Evolutionary conservation across 2,888 invertebrate species (phyloP).

Genomic region (Cheilosia variabilis): DNA sequence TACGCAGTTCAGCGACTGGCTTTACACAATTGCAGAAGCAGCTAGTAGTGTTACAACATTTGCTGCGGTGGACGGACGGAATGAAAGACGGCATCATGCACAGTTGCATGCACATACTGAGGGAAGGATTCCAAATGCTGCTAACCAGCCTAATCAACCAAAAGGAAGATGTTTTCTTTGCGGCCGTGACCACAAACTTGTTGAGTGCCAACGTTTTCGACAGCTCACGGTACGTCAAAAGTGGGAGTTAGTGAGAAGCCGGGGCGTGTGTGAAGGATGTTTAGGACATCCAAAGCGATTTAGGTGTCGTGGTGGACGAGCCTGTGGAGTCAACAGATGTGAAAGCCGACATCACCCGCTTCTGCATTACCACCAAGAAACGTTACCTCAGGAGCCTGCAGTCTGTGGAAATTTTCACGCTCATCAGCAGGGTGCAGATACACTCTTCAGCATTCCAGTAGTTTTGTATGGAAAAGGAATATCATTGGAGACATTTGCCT

Average conservation of each 20-base stretch:
- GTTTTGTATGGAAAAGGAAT: neutral
- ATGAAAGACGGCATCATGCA: neutral
- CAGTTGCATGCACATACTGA: too few species aligned
- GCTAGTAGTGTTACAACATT: slow-evolving; percentile 41
- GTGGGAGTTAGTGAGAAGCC: neutral
- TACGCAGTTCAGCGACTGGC: slow-evolving; percentile 44
- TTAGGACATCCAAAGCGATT: neutral
- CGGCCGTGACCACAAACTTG: neutral
- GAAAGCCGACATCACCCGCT: neutral
- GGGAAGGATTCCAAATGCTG: too few species aligned
- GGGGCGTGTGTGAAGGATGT: neutral
- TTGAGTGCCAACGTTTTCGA: too few species aligned
- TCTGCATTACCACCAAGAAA: neutral
- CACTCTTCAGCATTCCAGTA: slow-evolving; percentile 8
- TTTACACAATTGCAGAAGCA: slow-evolving; percentile 56
- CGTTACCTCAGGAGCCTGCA: neutral
- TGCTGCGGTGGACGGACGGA: slow-evolving; percentile 14
- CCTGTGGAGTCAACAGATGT: slow-evolving; percentile 21
- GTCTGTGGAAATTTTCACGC: neutral
- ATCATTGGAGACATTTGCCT: slow-evolving; percentile 8
- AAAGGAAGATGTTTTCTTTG: neutral
- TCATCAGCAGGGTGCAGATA: neutral
- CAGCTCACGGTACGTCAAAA: neutral
- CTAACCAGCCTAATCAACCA: neutral
- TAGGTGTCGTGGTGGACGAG: neutral